A percentile compares a stretch with the other conserved stretches of the same genome.
These are phyloP conservation scores for Hoplodrina blanda DNA, from an alignment of 2,888 invertebrate genomes.

Conservation along the genomic window DNA sequence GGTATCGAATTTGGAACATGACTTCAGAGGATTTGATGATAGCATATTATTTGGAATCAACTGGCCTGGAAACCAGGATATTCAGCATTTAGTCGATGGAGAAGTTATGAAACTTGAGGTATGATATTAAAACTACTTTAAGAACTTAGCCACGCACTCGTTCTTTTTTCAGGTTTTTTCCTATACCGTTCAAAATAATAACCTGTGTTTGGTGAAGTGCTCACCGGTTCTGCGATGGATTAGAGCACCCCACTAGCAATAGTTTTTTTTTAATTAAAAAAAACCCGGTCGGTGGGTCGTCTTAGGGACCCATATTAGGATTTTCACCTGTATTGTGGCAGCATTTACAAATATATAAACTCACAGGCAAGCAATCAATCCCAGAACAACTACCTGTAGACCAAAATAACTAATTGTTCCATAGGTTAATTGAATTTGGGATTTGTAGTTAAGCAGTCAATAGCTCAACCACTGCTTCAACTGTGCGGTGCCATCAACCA, in stretches of 20 bases:
- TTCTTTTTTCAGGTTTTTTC: neutral
- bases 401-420: too few relatives aligned
- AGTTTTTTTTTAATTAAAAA: too few relatives aligned
- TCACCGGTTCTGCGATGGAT: neutral
- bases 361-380: too few relatives aligned
- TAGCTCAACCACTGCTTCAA: too few relatives aligned
- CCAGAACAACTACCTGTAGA: neutral
- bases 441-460: too few relatives aligned
- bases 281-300: too few relatives aligned
- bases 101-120: slow-evolving; percentile 74
- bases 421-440: too few relatives aligned
- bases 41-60: slow-evolving; percentile 94
- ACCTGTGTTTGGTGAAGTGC: neutral
- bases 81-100: slow-evolving; percentile 75
- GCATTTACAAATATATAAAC: neutral
- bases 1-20: slow-evolving; percentile 85
- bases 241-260: too few relatives aligned
- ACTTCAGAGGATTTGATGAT: slow-evolving; percentile 95
- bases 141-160: neutral
- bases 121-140: neutral
- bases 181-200: neutral
- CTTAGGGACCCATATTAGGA: too few relatives aligned
- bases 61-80: slow-evolving; percentile 91
- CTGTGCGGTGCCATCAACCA: too few relatives aligned
- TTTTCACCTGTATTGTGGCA: neutral